phyloP scores from a whole-genome alignment of 2,888 invertebrate genomes.

The Apodemia hepburni region DNA sequence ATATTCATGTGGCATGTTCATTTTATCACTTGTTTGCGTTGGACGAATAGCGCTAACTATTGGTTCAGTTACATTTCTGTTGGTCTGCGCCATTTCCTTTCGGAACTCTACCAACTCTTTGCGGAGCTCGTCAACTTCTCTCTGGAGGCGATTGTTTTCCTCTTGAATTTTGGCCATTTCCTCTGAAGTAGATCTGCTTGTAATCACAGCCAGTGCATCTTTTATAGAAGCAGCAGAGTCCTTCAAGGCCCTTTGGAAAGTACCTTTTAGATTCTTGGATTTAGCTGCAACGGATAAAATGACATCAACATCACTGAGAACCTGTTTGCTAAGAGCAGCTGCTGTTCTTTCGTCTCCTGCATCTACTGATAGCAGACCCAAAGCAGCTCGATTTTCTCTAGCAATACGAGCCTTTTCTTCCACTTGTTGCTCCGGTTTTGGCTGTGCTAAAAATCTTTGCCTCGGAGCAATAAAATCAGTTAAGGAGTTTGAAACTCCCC shows the following conservation, averaged over 20 bases:
- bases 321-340: too few species aligned
- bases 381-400: neutral
- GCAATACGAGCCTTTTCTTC: too few species aligned
- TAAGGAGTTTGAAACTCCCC: neutral
- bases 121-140: neutral
- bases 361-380: neutral
- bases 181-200: neutral
- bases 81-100: neutral
- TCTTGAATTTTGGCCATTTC: neutral
- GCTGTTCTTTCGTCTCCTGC: too few species aligned
- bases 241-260: neutral
- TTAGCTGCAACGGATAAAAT: too few species aligned
- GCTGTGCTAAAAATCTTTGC: too few species aligned
- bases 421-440: too few species aligned
- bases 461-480: too few species aligned
- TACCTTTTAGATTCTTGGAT: too few species aligned
- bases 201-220: neutral
- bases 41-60: too few species aligned
- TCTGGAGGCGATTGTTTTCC: neutral
- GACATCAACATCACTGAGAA: too few species aligned
- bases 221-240: neutral
- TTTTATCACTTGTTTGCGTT: neutral
- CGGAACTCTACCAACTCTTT: slow-evolving; percentile 1
- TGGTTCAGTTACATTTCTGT: neutral
- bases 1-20: neutral